Evolutionary conservation across 2,113 vertebrate species (phyloP).

Genomic region (Paramisgurnus dabryanus): DNA sequence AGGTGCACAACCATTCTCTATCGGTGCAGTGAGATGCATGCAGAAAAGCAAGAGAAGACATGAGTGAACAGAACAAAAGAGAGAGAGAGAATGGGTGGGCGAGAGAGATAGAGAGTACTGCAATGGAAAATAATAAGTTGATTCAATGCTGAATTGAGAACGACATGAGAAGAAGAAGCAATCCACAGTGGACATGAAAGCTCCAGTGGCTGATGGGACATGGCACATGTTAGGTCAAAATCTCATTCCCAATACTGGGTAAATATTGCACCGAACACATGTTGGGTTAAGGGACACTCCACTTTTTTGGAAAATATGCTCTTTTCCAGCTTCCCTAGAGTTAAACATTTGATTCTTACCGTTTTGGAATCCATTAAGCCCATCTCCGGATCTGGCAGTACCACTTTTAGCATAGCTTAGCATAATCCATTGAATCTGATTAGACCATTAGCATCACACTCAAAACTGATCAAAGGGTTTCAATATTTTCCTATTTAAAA

Average conservation of each 20-base stretch:
- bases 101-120: constrained; percentile 47
- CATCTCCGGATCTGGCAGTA: too few relatives aligned
- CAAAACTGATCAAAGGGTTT: too few relatives aligned
- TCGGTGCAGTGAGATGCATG: constrained; percentile 91
- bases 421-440: too few relatives aligned
- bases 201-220: not conserved
- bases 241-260: not conserved
- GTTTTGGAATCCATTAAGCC: too few relatives aligned
- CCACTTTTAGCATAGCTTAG: too few relatives aligned
- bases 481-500: too few relatives aligned
- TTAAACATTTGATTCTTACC: too few relatives aligned
- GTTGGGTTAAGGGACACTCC: too few relatives aligned
- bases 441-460: too few relatives aligned
- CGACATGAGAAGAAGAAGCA: not conserved
- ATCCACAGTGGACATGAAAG: constrained; percentile 20
- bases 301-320: too few relatives aligned
- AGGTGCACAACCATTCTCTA: constrained; percentile 99
- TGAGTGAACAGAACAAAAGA: constrained; percentile 80
- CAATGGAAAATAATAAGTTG: constrained; percentile 40
- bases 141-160: constrained; percentile 40
- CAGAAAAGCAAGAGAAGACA: constrained; percentile 91
- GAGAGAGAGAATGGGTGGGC: constrained; percentile 65
- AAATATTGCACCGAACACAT: too few relatives aligned
- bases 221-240: not conserved
- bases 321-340: too few relatives aligned